phyloP scores from a whole-genome alignment of 2,113 vertebrate genomes.

The Anolis sagrei region DNA sequence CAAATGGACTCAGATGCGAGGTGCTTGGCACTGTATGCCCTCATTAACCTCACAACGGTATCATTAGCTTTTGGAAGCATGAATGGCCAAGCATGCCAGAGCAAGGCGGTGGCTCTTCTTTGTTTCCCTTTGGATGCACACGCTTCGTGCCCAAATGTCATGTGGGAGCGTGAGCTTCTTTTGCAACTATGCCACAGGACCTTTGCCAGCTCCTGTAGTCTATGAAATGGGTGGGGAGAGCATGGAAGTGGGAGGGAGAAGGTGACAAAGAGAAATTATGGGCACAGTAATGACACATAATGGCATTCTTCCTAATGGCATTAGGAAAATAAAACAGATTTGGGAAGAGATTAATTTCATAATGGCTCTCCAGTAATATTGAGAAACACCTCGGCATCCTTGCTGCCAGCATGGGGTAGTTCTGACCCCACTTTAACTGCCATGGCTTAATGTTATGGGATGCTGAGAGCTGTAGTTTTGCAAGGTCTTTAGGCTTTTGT shows the following conservation, averaged over 20 bases:
- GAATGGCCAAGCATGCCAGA: no score
- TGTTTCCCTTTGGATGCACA: neutral
- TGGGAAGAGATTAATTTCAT: neutral
- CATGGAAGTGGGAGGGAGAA: neutral
- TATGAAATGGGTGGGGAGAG: neutral
- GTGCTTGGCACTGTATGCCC: neutral
- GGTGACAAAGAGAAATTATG: neutral
- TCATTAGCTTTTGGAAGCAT: neutral
- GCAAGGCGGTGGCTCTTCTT: neutral
- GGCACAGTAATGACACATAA: neutral
- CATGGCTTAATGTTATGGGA: no score
- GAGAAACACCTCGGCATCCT: neutral
- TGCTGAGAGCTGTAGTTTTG: no score
- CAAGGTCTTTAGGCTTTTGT: no score
- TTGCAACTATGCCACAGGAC: rapidly evolving
- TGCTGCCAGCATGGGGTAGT: no score
- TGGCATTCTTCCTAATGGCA: neutral
- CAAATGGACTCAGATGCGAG: neutral
- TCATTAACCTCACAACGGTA: neutral
- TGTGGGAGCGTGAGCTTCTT: no score
- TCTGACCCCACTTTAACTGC: no score
- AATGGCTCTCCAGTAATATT: neutral
- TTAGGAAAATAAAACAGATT: neutral
- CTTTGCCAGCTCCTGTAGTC: neutral
- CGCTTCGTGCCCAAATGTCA: no score